A percentile compares a stretch with the other conserved stretches of the same genome.
phyloP scores from a whole-genome alignment of 2,113 vertebrate species.

The Chunga burmeisteri region DNA sequence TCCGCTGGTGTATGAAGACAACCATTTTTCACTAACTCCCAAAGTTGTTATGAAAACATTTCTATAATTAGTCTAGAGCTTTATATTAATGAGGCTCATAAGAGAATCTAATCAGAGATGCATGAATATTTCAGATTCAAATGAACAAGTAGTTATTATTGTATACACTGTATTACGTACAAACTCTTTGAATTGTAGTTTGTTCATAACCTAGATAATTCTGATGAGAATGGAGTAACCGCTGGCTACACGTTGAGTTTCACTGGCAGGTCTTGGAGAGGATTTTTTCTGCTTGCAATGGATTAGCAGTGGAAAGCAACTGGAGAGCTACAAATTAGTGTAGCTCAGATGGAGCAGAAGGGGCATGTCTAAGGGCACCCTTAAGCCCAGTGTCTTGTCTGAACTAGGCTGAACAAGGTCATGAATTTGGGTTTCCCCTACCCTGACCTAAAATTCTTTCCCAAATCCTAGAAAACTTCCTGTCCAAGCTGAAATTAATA shows the following conservation, averaged over 20 bases:
- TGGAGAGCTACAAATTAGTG: neutral
- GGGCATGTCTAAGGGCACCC: neutral
- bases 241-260: neutral
- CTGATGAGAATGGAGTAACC: neutral
- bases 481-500: neutral
- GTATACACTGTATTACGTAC: neutral
- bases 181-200: neutral
- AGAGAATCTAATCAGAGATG: neutral
- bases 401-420: neutral
- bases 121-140: neutral
- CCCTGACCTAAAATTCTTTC: neutral
- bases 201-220: neutral
- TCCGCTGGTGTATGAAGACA: neutral
- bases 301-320: neutral
- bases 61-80: slow-evolving; percentile 2
- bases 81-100: neutral
- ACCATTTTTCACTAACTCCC: neutral
- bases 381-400: neutral
- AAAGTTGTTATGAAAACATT: neutral
- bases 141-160: neutral
- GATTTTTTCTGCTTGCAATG: neutral
- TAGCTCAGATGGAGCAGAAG: neutral
- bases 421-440: neutral
- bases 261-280: neutral
- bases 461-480: neutral